phyloP scores from a whole-genome alignment of 2,113 vertebrate genomes.

The Nicator chloris region DNA sequence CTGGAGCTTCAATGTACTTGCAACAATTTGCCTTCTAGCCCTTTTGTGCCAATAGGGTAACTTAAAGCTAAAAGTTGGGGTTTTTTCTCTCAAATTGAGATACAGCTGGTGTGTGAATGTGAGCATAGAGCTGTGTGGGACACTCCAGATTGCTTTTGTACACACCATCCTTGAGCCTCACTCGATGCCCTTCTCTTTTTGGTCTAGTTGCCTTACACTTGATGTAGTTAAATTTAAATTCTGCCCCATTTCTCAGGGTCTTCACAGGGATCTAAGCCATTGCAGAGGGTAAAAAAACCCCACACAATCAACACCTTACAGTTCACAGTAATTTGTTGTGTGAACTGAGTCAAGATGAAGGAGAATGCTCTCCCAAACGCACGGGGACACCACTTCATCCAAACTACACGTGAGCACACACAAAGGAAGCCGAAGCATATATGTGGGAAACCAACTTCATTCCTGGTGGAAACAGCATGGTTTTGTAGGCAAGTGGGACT shows the following conservation, averaged over 20 bases:
- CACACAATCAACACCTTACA: accelerated
- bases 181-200: not conserved
- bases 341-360: not conserved
- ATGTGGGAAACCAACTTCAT: not conserved
- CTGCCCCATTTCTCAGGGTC: not conserved
- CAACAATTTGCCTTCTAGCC: not conserved
- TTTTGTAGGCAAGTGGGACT: not conserved
- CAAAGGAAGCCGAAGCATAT: not conserved
- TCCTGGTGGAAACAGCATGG: not conserved
- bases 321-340: not conserved
- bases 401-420: not conserved
- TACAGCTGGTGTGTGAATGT: not conserved
- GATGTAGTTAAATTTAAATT: not conserved
- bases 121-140: not conserved
- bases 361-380: not conserved
- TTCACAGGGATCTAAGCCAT: not conserved
- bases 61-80: not conserved
- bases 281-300: not conserved
- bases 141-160: not conserved
- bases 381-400: not conserved
- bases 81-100: not conserved
- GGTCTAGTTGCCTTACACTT: not conserved
- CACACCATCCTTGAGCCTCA: not conserved
- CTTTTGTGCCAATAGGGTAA: not conserved
- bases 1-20: not conserved